phyloP scores from a whole-genome alignment of 2,888 invertebrate species.

The Amphipoea oculea region DNA sequence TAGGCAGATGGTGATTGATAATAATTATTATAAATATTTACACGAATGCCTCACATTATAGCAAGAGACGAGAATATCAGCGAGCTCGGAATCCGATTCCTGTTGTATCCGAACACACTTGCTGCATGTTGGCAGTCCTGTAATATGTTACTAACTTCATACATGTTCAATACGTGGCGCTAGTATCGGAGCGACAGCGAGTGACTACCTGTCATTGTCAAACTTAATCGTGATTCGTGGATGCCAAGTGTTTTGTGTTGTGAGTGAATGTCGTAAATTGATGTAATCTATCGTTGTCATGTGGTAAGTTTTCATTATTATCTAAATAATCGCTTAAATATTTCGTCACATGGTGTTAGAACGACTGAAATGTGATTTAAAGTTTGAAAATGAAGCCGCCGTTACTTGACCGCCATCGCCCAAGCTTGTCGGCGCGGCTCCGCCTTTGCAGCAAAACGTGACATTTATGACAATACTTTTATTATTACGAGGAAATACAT shows the following conservation, averaged over 20 bases:
- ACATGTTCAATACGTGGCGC: constrained; percentile 78
- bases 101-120: constrained; percentile 9
- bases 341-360: constrained; percentile 24
- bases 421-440: constrained; percentile 83
- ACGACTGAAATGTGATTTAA: constrained; percentile 26
- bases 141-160: constrained; percentile 49
- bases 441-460: constrained; percentile 81
- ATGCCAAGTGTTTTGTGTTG: constrained; percentile 87
- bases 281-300: constrained; percentile 83
- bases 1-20: neutral
- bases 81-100: neutral
- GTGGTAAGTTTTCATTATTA: constrained; percentile 82
- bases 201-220: constrained; percentile 66
- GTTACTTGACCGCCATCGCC: constrained; percentile 90
- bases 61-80: neutral
- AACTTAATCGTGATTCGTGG: constrained; percentile 76
- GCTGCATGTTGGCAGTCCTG: constrained; percentile 31
- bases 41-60: too few relatives aligned
- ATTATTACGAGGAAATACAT: constrained; percentile 47
- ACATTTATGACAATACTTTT: constrained; percentile 66
- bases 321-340: constrained; percentile 17
- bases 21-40: too few relatives aligned
- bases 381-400: constrained; percentile 76
- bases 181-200: constrained; percentile 72
- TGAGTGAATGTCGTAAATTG: constrained; percentile 85